Base-by-base conservation (phyloP, 2,888 invertebrate species). In the Oxycera nigricornis region DNA sequence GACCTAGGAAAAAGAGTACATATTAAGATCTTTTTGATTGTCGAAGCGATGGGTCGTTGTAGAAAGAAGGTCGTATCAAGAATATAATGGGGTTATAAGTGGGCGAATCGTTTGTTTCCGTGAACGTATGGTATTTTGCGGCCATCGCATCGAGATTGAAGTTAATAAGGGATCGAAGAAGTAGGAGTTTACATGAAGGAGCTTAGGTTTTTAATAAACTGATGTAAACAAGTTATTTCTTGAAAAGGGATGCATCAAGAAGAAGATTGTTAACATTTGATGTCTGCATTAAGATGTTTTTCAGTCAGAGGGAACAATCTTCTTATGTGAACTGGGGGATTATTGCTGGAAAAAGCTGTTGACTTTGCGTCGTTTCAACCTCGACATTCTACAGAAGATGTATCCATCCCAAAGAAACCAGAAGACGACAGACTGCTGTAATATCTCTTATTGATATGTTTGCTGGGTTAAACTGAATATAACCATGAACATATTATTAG, bases 21-120 rank as follows among this genome's bases (percentile, higher is more conserved):
- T n/a, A 70, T 70, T 70, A 70, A 70, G 70, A 70, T 70, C 70
- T 70, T 70, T 68, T 52, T 70, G 70, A 70, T 70, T 70, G 70
- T 70, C 46, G 31, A 55, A n/a, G 70, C 46, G 55, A 70, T 55
- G 52, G 70, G 55, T 70, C 70, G 68, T 68, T 52, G 65, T 65
- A 24, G 70, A 52, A 55, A 24, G n/a, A 17, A 20, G 52, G 55
- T 17, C 52, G 55, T 55, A 70, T 55, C 70, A 70, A 31, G 31
- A 55, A 70, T 70, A 55, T 70, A 70, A 70, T 70, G 70, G 70
- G 70, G 70, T 70, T 70, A 70, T 70, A 70, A 70, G 70, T 70
- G 70, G 70, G 52, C 35, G 52, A 52, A 52, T 70, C 70, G 31
- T 70, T 70, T 70, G 70, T 70, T 55, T 68, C 52, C 50, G 52